phyloP scores from a whole-genome alignment of 2,797 vertebrate genomes.

The Glossophaga mutica region DNA sequence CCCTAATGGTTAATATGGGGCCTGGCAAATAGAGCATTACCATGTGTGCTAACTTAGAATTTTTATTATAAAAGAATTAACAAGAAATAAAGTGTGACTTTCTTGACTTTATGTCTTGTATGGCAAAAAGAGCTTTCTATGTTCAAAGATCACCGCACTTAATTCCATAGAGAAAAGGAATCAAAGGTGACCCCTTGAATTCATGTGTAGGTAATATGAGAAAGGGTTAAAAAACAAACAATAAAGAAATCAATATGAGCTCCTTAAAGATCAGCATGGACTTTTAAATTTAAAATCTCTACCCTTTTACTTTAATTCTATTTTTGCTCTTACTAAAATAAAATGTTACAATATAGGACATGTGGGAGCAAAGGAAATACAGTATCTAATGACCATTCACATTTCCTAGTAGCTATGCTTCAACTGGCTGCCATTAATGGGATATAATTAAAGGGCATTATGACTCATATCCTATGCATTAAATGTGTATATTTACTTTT shows the following conservation, averaged over 20 bases:
- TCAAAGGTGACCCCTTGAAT: background rate
- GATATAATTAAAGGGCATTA: background rate
- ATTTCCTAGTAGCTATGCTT: background rate
- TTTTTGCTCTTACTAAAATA: conserved; percentile 21
- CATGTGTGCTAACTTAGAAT: background rate
- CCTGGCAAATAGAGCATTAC: background rate
- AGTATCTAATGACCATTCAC: background rate
- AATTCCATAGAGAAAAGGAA: conserved; percentile 4
- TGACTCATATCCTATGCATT: background rate
- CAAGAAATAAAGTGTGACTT: conserved; percentile 22
- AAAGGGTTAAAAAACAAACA: background rate
- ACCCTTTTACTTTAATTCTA: background rate
- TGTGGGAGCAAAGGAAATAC: background rate
- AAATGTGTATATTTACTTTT: background rate
- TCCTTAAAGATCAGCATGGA: conserved; percentile 2
- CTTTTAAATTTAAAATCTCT: conserved; percentile 21
- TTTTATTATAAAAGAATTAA: conserved; percentile 42
- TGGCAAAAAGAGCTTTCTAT: conserved; percentile 2
- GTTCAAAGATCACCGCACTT: background rate
- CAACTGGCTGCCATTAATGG: background rate
- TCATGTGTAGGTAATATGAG: background rate
- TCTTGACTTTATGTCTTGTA: background rate
- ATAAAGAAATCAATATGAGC: background rate
- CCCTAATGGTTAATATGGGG: background rate
- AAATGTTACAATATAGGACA: background rate